Evolutionary conservation across 1,140 invertebrate genomes (phyloP).

Genomic region (Brachystomella parvula): DNA sequence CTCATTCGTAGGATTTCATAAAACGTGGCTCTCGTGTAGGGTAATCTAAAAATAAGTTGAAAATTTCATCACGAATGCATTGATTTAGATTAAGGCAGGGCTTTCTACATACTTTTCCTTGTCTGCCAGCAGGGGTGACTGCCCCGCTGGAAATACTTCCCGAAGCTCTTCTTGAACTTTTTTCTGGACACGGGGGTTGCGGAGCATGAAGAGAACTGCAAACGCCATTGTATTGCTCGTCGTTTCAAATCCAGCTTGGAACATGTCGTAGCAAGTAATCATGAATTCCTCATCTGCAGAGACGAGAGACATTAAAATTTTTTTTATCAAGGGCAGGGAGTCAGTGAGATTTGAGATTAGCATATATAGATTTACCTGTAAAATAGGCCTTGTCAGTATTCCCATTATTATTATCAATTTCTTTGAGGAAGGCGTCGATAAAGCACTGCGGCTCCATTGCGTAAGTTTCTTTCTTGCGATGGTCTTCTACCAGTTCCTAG

Average conservation of each 20-base stretch:
- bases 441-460: constrained; percentile 57
- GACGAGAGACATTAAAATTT: background rate
- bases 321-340: background rate
- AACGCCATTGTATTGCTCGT: constrained; percentile 69
- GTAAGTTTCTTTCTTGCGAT: constrained; percentile 4
- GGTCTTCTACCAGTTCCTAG: constrained; percentile 24
- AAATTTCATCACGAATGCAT: background rate
- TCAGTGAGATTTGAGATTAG: background rate
- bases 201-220: constrained; percentile 64
- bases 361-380: background rate
- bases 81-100: background rate
- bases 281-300: constrained; percentile 1
- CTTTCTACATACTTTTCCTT: background rate
- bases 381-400: background rate
- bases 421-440: constrained; percentile 68
- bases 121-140: background rate
- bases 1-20: constrained; percentile 67
- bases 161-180: constrained; percentile 74
- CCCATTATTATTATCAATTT: constrained; percentile 13
- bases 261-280: constrained; percentile 10
- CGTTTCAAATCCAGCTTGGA: constrained; percentile 70
- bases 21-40: constrained; percentile 66
- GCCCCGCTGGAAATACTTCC: background rate
- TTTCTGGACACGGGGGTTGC: constrained; percentile 66
- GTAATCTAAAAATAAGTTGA: constrained; percentile 52